Evolutionary conservation across 2,113 vertebrate species (phyloP).

Genomic region (Shinisaurus crocodilurus): DNA sequence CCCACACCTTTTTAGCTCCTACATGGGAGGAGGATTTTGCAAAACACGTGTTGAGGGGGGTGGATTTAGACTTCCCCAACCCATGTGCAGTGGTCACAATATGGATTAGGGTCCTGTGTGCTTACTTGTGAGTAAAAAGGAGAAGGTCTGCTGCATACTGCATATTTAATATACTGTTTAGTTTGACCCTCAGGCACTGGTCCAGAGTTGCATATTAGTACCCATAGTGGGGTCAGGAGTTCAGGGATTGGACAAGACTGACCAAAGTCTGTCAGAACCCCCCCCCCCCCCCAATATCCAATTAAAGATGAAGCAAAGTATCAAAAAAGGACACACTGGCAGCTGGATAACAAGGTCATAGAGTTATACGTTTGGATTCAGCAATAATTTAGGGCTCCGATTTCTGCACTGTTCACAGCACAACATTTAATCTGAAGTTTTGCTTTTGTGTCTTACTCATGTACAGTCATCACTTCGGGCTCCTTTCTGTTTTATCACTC

Average conservation of each 20-base stretch:
- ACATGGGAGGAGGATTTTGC: too few species aligned
- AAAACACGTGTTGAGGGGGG: too few species aligned
- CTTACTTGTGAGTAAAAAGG: too few species aligned
- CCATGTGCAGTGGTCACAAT: too few species aligned
- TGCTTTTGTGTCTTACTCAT: background rate
- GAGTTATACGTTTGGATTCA: constrained; percentile 39
- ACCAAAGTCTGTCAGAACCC: too few species aligned
- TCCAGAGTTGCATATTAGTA: background rate
- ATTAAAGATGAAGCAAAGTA: constrained; percentile 6
- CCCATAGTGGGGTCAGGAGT: background rate
- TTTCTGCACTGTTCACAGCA: background rate
- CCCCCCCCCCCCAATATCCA: background rate
- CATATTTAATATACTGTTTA: too few species aligned
- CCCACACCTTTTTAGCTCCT: background rate
- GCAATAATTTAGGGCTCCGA: background rate
- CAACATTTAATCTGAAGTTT: background rate
- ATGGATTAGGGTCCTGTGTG: too few species aligned
- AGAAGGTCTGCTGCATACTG: too few species aligned
- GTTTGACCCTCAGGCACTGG: background rate
- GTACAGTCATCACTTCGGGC: background rate
- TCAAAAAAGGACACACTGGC: background rate
- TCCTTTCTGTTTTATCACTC: constrained; percentile 28
- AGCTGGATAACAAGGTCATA: constrained; percentile 7
- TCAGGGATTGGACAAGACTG: background rate
- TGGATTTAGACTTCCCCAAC: too few species aligned